phyloP scores from a whole-genome alignment of 2,888 invertebrate species.

The Adineta ricciae region DNA sequence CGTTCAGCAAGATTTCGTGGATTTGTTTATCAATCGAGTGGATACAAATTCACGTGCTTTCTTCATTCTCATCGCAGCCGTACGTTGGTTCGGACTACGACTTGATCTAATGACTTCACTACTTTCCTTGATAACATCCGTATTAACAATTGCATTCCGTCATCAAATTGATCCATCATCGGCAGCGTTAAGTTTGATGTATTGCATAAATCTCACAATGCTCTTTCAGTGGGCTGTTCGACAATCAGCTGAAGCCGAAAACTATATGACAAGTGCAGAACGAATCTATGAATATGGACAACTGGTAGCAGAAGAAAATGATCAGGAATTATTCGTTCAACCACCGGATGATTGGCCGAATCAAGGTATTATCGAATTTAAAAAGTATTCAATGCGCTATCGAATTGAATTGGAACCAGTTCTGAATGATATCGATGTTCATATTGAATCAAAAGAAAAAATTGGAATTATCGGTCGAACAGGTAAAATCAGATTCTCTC shows the following conservation, averaged over 20 bases:
- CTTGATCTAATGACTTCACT: constrained; percentile 57
- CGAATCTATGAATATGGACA: constrained; percentile 68
- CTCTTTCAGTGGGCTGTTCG: constrained; percentile 84
- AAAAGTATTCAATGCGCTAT: constrained; percentile 60
- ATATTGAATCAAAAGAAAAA: constrained; percentile 53
- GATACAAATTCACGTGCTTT: constrained; percentile 77
- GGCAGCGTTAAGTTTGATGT: constrained; percentile 41
- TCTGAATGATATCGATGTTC: constrained; percentile 55
- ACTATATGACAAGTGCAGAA: constrained; percentile 62
- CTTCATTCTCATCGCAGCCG: constrained; percentile 76
- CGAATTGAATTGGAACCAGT: constrained; percentile 59
- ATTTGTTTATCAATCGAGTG: constrained; percentile 49
- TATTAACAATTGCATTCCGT: neutral
- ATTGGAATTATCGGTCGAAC: constrained; percentile 59
- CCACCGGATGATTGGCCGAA: constrained; percentile 50
- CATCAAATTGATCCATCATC: neutral
- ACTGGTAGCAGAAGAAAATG: constrained; percentile 59
- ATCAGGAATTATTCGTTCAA: constrained; percentile 37
- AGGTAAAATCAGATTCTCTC: constrained; percentile 56
- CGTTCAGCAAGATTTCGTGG: constrained; percentile 65
- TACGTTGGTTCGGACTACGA: constrained; percentile 84
- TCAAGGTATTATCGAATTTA: constrained; percentile 44
- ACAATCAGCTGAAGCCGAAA: constrained; percentile 67
- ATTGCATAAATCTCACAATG: constrained; percentile 57
- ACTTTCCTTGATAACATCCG: neutral